phyloP scores from a whole-genome alignment of 2,888 invertebrate genomes.

The Rhingia campestris region DNA sequence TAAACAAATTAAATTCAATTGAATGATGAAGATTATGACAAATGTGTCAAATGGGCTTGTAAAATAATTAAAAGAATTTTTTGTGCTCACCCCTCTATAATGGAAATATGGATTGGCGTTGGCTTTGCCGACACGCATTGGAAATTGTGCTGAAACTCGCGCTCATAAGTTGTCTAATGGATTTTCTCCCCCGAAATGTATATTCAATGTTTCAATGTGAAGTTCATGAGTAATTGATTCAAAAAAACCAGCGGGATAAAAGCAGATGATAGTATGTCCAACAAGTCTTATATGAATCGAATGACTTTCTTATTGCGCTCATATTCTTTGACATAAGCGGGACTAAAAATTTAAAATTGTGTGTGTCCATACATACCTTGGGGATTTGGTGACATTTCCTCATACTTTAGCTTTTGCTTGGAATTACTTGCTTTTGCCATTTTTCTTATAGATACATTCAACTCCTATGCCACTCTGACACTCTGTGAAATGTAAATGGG shows the following conservation, averaged over 20 bases:
- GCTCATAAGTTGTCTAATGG: conserved; percentile 43
- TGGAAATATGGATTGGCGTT: too few species aligned
- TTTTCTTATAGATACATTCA: too few species aligned
- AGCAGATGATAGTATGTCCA: conserved; percentile 9
- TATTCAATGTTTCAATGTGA: conserved; percentile 38
- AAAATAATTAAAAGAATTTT: conserved; percentile 42
- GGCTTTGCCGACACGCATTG: not conserved
- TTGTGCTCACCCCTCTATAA: not conserved
- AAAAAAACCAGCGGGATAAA: not conserved
- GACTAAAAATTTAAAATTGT: too few species aligned
- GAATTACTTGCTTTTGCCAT: too few species aligned
- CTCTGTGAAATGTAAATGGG: too few species aligned
- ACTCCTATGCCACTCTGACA: too few species aligned
- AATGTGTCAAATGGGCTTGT: conserved; percentile 54
- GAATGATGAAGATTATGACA: conserved; percentile 57
- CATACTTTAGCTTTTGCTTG: too few species aligned
- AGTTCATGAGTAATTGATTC: conserved; percentile 46
- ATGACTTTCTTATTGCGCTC: too few species aligned
- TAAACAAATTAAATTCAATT: conserved; percentile 66
- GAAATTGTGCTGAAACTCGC: too few species aligned
- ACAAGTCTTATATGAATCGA: not conserved
- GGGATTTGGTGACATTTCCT: too few species aligned
- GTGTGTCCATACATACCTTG: too few species aligned
- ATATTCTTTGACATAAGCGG: too few species aligned
- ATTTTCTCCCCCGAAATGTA: conserved; percentile 6